Conservation (phyloP, 2,888 invertebrate species). For the Tenthredo distinguenda region DNA sequence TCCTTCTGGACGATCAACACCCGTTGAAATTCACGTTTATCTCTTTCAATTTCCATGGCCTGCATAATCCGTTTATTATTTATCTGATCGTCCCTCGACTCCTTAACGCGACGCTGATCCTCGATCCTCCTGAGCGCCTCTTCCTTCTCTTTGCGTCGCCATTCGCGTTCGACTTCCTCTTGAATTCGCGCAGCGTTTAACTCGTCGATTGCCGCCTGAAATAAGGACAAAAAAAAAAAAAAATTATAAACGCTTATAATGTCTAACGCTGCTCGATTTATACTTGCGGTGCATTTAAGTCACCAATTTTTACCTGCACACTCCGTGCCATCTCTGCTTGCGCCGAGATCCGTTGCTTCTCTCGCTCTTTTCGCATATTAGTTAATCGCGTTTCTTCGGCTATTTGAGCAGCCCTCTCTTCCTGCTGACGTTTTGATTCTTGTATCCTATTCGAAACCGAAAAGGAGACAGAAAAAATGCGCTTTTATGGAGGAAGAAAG, state of each 20-base stretch:
- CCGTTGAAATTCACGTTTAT: constrained; percentile 82
- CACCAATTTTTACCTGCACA: constrained; percentile 63
- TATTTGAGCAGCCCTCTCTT: constrained; percentile 81
- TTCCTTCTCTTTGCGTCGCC: constrained; percentile 84
- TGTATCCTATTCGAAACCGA: constrained; percentile 76
- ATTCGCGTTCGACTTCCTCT: constrained; percentile 85
- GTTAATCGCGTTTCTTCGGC: constrained; percentile 80
- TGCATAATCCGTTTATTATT: constrained; percentile 82
- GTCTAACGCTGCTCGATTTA: background rate
- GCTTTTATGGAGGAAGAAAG: background rate
- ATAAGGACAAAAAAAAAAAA: background rate
- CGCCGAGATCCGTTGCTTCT: constrained; percentile 71
- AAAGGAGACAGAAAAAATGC: background rate
- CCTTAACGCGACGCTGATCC: constrained; percentile 79
- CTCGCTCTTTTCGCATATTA: constrained; percentile 83
- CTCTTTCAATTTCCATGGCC: constrained; percentile 84
- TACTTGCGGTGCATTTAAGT: background rate
- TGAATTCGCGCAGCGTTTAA: constrained; percentile 79
- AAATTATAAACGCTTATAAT: background rate
- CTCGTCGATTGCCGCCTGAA: constrained; percentile 79
- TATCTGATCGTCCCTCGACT: constrained; percentile 81
- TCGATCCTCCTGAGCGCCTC: constrained; percentile 81
- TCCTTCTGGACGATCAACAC: constrained; percentile 81
- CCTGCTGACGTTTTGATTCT: constrained; percentile 83
- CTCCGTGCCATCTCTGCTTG: constrained; percentile 65